Evolutionary conservation across 2,797 vertebrate genomes (phyloP).

Genomic region (Fundulus diaphanus): DNA sequence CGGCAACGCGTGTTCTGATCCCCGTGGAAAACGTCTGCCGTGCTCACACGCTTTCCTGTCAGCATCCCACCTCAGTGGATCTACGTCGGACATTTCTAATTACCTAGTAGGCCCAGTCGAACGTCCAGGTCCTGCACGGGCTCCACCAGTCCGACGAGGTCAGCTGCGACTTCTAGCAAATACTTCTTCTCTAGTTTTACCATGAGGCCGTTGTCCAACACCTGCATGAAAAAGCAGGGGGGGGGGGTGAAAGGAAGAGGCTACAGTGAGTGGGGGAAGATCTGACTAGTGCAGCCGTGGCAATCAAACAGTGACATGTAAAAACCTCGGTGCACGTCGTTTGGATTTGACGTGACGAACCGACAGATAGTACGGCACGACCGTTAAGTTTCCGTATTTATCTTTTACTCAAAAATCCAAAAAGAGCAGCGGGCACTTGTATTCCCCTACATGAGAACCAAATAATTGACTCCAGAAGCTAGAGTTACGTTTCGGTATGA

Average conservation of each 20-base stretch:
- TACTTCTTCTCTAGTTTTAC: conserved; percentile 73
- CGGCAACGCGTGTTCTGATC: too few species aligned
- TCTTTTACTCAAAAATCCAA: too few species aligned
- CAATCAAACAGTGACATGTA: not conserved
- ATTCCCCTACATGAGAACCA: not conserved
- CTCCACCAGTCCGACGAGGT: conserved; percentile 76
- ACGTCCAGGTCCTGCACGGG: conserved; percentile 77
- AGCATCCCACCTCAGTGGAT: not conserved
- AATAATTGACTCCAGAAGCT: not conserved
- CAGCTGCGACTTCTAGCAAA: conserved; percentile 68
- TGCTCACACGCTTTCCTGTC: not conserved
- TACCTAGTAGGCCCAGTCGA: conserved; percentile 75
- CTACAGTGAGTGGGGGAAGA: too few species aligned
- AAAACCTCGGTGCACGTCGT: not conserved
- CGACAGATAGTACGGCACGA: not conserved
- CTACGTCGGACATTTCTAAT: not conserved
- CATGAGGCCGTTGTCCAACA: conserved; percentile 74
- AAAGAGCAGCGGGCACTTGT: too few species aligned
- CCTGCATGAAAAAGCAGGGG: conserved; percentile 51
- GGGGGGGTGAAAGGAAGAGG: too few species aligned
- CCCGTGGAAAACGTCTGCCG: too few species aligned
- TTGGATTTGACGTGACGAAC: not conserved
- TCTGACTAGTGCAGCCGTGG: not conserved
- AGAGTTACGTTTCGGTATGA: not conserved
- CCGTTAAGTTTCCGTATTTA: too few species aligned